These are phyloP conservation scores for Cydia amplana DNA, from an alignment of 1,140 invertebrate species.

Conservation along the genomic window DNA sequence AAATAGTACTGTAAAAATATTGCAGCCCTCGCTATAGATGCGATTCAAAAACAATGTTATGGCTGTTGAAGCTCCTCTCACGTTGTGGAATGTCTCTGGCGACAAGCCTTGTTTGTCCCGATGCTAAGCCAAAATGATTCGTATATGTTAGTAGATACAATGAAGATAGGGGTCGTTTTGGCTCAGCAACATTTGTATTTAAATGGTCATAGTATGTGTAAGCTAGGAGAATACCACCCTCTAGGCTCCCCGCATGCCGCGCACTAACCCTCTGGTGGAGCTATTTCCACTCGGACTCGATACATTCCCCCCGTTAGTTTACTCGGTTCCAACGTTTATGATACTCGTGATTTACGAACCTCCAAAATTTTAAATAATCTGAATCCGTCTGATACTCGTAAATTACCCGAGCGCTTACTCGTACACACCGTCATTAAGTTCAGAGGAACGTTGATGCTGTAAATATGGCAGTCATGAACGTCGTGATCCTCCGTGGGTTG, in stretches of 20 bases:
- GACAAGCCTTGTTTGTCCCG: not conserved
- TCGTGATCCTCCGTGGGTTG: not conserved
- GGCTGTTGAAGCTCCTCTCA: not conserved
- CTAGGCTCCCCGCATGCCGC: slow-evolving; percentile 3
- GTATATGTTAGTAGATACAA: not conserved
- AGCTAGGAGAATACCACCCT: slow-evolving; percentile 33
- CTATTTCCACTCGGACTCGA: slow-evolving; percentile 42
- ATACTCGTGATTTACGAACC: slow-evolving; percentile 49
- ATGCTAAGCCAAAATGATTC: not conserved
- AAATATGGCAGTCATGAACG: slow-evolving; percentile 1
- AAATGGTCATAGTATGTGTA: slow-evolving; percentile 17
- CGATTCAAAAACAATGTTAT: not conserved
- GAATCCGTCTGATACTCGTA: slow-evolving; percentile 33
- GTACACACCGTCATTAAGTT: slow-evolving; percentile 22
- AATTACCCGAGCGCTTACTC: slow-evolving; percentile 29
- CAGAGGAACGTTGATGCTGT: slow-evolving; percentile 15
- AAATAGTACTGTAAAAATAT: not conserved
- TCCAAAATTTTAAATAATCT: slow-evolving; percentile 24
- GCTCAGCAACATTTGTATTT: slow-evolving; percentile 22
- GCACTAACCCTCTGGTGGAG: not conserved
- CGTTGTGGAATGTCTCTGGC: not conserved
- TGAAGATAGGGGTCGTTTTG: not conserved
- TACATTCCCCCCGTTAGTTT: slow-evolving; percentile 45
- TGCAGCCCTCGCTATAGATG: not conserved
- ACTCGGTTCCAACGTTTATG: slow-evolving; percentile 44